Conservation (phyloP, 2,113 vertebrate genomes). For the Platycercus adscitus region DNA sequence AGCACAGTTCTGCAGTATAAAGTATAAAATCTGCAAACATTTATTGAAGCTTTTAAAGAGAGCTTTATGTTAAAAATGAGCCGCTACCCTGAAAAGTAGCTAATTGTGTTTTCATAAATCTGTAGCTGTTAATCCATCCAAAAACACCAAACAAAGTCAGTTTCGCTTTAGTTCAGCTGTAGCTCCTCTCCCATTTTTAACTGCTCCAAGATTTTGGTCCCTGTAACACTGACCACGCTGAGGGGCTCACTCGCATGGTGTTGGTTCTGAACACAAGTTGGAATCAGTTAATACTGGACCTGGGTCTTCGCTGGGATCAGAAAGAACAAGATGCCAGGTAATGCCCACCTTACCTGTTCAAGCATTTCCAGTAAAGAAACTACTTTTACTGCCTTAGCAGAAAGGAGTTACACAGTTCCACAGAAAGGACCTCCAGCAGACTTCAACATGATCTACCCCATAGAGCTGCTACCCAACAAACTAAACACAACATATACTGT, state of each 20-base stretch:
- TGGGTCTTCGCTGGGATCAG: accelerated
- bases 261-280: accelerated
- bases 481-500: neutral
- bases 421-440: neutral
- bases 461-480: neutral
- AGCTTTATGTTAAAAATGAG: neutral
- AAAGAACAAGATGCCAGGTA: neutral
- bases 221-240: neutral
- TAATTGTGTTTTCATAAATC: neutral
- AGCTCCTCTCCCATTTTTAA: neutral
- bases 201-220: neutral
- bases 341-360: neutral
- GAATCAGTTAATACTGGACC: neutral
- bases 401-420: neutral
- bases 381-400: neutral
- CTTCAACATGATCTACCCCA: neutral
- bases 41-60: neutral
- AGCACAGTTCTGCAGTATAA: neutral
- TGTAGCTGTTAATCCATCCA: neutral
- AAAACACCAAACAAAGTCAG: neutral
- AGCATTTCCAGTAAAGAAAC: neutral
- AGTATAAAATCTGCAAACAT: neutral
- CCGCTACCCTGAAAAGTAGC: neutral
- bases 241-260: neutral
- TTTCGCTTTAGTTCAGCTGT: neutral